Base-by-base conservation (phyloP, 2,797 vertebrate genomes). In the Mus minutoides region DNA sequence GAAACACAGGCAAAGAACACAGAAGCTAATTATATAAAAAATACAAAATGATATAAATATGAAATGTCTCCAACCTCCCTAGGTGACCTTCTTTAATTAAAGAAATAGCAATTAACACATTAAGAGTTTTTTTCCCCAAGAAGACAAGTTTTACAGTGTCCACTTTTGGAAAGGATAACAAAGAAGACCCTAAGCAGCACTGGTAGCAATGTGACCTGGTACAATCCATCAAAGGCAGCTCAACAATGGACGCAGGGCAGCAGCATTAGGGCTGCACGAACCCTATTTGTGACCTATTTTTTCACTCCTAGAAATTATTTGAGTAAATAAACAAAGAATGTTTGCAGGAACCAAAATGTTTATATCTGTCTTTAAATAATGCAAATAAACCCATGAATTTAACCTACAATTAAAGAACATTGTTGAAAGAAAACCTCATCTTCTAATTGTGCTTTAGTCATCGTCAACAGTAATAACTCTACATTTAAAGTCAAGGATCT, bases 41-140 rank as follows among this genome's bases (percentile, higher is more conserved):
- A 96, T 80, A 92, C 56, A 91, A 83, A 58, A 75, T 94, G 40
- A 96, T 91, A 96, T 94, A 97, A 95, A 95, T 77, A 97, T 34
- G 49, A 90, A 93, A 96, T 96, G 88, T 89, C 34, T 93, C 88
- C 90, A 95, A 62, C 52, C 84, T 96, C 49, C 77, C 64, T 94
- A 91, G 26, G 1, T 96, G 94, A 96, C 73, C 90, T 94, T 94
- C 67, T 96, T 94, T 97, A 97, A 96, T 97, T 96, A 97, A 91
- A 96, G 80, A 96, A 96, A 93, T 95, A 80, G 73, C 94, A 97
- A 96, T 95, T 94, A 97, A 96, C 95, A 97, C 87, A 88, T 75
- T 91, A 97, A 93, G 82, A 94, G 54, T 60, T 60, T 78, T 89
- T 87, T 37, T 29, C 40, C 62, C 62, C 85, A 71, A 89, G 84